Base-by-base conservation (phyloP, 2,888 invertebrate genomes). In the Xanthorhoe spadicearia region DNA sequence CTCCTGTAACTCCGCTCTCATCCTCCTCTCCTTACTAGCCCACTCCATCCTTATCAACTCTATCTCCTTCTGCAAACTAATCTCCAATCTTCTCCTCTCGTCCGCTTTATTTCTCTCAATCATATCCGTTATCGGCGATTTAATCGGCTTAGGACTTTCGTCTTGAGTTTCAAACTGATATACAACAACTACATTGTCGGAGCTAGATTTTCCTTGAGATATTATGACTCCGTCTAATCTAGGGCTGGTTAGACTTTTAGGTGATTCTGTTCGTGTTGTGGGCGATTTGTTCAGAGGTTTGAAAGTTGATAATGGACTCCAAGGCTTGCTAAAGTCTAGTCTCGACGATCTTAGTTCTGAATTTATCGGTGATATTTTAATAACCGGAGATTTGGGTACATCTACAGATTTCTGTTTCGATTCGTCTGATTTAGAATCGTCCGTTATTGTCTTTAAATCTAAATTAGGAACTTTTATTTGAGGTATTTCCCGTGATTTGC, bases 21-120 rank as follows among this genome's bases (percentile, higher is more conserved):
- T 92, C 83, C 81, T 94, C 87, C 82, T 94, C 76, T 87, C 95
- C 85, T 80, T 94, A 66, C 90, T 90, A 68, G 94, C 92, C 76
- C 95, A 92, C 59, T 95, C 94, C 70, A 94, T 92, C 74, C 94
- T 94, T 56, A 94, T 85, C 71, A 85, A 79, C 74, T 94, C 92
- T 71, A 94, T 84, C 80, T 94, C 94, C 64, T 92, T 93, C 77
- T 94, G 89, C 69, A 92, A 74, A 46, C 87, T 80, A 61, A 92
- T 76, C 74, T 93, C 92, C 57, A 92, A 69, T 78, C 92, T 83
- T 79, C 89, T 88, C 61, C 84, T 86, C 70, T 90, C 90, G 70
- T 91, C 91, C 62, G 81, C 84, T 71, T 90, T 92, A 61, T 84
- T 90, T 46, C 92, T 86, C 48, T 92, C 92, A 17, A 90, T 82